Percentiles rank a stretch among this genome's conserved stretches.
Evolutionary conservation across 2,113 vertebrate genomes (phyloP).

Genomic region (Albula glossodonta): DNA sequence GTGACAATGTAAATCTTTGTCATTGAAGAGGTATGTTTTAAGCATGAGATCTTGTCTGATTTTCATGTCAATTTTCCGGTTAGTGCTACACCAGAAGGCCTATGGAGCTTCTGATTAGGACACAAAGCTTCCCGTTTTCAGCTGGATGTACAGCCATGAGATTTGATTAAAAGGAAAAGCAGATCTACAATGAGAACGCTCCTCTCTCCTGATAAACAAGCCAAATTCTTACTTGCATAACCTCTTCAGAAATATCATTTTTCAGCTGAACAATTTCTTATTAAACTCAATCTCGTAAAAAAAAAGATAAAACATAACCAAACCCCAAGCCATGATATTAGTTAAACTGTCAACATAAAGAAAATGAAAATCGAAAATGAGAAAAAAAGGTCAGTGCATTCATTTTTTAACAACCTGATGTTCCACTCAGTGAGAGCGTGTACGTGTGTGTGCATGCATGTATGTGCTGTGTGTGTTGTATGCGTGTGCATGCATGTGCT

Average conservation of each 20-base stretch:
- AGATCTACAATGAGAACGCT: neutral
- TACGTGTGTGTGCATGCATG: no score
- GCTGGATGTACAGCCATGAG: neutral
- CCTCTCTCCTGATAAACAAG: neutral
- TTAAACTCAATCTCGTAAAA: neutral
- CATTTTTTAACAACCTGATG: neutral
- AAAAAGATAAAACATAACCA: neutral
- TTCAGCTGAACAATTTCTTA: constrained; percentile 12
- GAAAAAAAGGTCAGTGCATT: neutral
- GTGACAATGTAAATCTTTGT: no score
- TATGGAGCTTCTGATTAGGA: no score
- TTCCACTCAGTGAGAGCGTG: no score
- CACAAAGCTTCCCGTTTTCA: neutral
- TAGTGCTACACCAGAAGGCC: neutral
- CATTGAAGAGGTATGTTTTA: neutral
- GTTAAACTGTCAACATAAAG: neutral
- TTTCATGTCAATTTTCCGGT: neutral
- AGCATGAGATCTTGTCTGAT: neutral
- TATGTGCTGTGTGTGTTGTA: no score
- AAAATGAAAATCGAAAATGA: neutral
- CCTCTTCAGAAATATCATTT: neutral
- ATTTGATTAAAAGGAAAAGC: neutral
- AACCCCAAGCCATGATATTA: constrained; percentile 1
- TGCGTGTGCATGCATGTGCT: no score
- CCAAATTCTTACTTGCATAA: neutral